Base-by-base conservation (phyloP, 1,140 invertebrate species). In the Rhopalosiphum padi region DNA sequence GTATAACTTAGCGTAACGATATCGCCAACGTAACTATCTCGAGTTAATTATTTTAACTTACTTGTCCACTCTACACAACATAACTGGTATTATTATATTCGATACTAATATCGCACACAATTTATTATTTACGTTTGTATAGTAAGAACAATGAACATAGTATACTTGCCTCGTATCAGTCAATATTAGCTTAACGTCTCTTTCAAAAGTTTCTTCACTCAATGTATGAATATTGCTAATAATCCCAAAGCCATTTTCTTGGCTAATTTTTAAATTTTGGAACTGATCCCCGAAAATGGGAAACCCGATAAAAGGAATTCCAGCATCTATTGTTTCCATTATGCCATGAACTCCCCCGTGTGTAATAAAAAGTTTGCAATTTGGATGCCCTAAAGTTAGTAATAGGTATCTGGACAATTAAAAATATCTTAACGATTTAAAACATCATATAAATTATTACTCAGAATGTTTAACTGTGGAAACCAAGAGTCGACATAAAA, bases 341-440 rank as follows among this genome's bases (percentile, higher is more conserved):
- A 95, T 94, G n/a, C 96, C 96, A 43, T 96, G 95, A 23, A 96
- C 94, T 55, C 96, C 96, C 23, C 96, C 96, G 94, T 96, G 96
- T 7, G 96, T 96, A 55, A 96, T 95, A 94, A 97, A 96, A 0
- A 96, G 94, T 94, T 95, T 95, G 25, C 95, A 89, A 60, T 95
- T 95, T 30, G 95, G 88, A 94, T 96, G 96, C 6, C 94, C 96
- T 94, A 87, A 87, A 94, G 68, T 30, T 83, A 87, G 55, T 25
- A 90, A 90, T 5, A 41, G 41, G 41, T 41, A 15, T 90, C 0
- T 18, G 0, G 25, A 25, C 8, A 55, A 23, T 90, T 15, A 88
- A 25, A 55, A 90, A 90, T 51, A 23, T 7, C 18, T 35, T 51
- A 37, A 51, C 6, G 2, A 88, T 88, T 51, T 51, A n/a, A 87